Conservation (phyloP, 1,140 invertebrate species). For the Pogonognathellus flavescens region DNA sequence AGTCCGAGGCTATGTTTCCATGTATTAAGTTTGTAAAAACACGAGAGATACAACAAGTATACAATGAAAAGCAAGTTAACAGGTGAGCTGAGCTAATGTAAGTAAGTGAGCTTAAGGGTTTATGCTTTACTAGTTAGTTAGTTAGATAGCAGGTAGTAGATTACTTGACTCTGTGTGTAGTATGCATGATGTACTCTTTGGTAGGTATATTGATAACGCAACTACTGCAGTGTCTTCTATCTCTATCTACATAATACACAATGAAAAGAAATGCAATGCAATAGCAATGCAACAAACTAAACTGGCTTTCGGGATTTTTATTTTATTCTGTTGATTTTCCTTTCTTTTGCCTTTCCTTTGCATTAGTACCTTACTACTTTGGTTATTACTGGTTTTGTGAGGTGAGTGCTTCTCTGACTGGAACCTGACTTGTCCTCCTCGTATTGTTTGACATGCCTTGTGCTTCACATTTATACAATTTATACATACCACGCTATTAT, state of each 20-base stretch:
- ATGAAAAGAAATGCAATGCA: not conserved
- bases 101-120: constrained; percentile 11
- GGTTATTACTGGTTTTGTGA: constrained; percentile 48
- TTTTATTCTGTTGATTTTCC: constrained; percentile 34
- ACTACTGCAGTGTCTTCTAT: not conserved
- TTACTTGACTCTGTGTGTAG: not conserved
- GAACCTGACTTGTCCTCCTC: constrained; percentile 33
- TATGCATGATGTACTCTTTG: too few relatives aligned
- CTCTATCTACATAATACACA: constrained; percentile 5
- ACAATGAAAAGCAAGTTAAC: constrained; percentile 17
- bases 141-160: not conserved
- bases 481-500: not conserved
- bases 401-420: constrained; percentile 18
- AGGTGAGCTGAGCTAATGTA: constrained; percentile 38
- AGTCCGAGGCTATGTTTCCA: constrained; percentile 31
- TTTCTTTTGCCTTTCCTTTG: constrained; percentile 14
- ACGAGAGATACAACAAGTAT: constrained; percentile 10
- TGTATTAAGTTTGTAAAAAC: constrained; percentile 13
- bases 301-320: constrained; percentile 41
- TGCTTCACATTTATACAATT: not conserved
- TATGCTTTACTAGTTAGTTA: not conserved
- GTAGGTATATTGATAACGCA: too few relatives aligned
- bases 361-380: not conserved
- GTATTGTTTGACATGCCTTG: not conserved
- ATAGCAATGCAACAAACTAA: not conserved